Base-by-base conservation (phyloP, 2,888 invertebrate species). In the Theodoxus fluviatilis region DNA sequence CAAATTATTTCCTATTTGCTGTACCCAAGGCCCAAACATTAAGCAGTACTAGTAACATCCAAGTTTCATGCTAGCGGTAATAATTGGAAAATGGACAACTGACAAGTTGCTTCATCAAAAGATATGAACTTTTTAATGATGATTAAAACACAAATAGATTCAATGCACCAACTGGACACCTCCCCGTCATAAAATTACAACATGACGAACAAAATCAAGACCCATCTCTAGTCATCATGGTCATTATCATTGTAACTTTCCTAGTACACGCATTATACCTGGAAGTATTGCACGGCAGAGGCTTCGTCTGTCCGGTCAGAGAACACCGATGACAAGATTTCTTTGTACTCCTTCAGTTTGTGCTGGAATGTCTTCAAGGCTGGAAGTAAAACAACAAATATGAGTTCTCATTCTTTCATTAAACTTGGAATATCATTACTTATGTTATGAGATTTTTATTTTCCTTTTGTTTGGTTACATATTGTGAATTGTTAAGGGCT, bases 251-350 rank as follows among this genome's bases (percentile, higher is more conserved):
- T n/a, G n/a, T n/a, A n/a, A n/a, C n/a, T n/a, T n/a, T n/a, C n/a
- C n/a, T n/a, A n/a, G n/a, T 1, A 38, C 22, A n/a, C 22, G n/a
- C 49, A 68, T 7, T 55, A n/a, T 77, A 90, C 90, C 88, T 91
- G 97, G 87, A 98, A 98, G 90, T 99, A 99, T 89, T 99, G 98
- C 89, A 94, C 94, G 75, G 98, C 98, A 69, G 98, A 98, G 2
- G 97, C 95, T 87, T 98, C 96, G 87, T 99, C 98, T 33, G 98
- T 99, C 84, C 98, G 91, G 81, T 96, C 94, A 69, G 95, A 94
- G 88, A 98, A 83, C n/a, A 80, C 94, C 0, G 97, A 98, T 57
- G 76, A 79, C 57, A 77, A 72, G 9, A 81, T 79, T 65, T 76
- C 75, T 71, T 77, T 93, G 69, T 92, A 90, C 86, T 93, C 92